phyloP scores from a whole-genome alignment of 1,140 invertebrate species.

The Trichoplusia ni region DNA sequence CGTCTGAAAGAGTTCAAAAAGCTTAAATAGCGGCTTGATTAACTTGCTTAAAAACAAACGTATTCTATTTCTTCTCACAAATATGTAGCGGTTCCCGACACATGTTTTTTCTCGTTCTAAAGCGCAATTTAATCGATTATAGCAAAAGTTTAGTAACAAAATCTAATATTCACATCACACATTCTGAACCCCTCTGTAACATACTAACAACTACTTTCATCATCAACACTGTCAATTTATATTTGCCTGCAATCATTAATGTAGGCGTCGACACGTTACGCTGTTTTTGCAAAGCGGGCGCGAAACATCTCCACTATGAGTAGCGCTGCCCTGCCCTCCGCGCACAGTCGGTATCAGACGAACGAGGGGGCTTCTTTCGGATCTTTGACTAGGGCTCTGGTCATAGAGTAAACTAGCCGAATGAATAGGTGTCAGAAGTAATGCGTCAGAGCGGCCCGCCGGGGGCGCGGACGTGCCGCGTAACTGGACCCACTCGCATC shows the following conservation, averaged over 20 bases:
- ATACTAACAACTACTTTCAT: conserved; percentile 69
- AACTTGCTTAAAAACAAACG: too few species aligned
- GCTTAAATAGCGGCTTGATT: too few species aligned
- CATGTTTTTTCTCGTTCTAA: too few species aligned
- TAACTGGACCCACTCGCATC: conserved; percentile 72
- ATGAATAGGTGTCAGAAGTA: conserved; percentile 75
- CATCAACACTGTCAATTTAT: conserved; percentile 72
- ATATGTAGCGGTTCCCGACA: too few species aligned
- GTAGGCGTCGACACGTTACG: conserved; percentile 50
- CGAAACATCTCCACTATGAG: conserved; percentile 3
- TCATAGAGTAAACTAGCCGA: conserved; percentile 57
- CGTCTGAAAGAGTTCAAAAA: too few species aligned
- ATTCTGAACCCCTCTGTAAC: conserved; percentile 50
- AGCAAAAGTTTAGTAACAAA: too few species aligned
- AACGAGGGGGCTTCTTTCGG: conserved; percentile 17
- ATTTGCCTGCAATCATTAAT: conserved; percentile 75
- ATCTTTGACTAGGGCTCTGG: conserved; percentile 38
- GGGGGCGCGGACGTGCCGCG: conserved; percentile 69
- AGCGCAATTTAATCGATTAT: too few species aligned
- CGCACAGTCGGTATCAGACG: not conserved
- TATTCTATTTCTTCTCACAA: too few species aligned
- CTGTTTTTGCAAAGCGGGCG: conserved; percentile 43
- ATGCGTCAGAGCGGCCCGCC: conserved; percentile 62
- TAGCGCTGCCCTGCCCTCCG: conserved; percentile 35
- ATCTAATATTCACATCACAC: conserved; percentile 74